Evolutionary conservation across 2,888 invertebrate genomes (phyloP), one percentile per base, ranked within the genome.

Genomic region (Melanostoma mellinum): DNA sequence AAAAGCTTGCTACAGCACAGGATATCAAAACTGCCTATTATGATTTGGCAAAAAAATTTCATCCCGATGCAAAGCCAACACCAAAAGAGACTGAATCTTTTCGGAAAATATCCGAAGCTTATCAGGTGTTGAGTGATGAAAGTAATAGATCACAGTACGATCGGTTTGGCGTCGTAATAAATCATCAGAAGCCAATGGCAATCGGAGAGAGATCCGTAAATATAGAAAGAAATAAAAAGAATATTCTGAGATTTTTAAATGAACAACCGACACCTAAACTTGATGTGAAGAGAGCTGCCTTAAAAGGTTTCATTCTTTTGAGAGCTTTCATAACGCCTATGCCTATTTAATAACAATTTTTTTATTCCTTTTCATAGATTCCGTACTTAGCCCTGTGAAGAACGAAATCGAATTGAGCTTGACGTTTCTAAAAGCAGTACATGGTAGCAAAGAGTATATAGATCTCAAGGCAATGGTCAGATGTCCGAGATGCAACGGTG

Each of bases 51-150:
- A 91, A 91, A 74, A 90, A 89, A 38, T 90, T 88, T 84, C 90
- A 91, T 80, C 91, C 91, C 0, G 90, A 91, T 77, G 88, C 88
- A 0, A 85, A 86, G 6, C 88, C 87, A 3, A 87, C 88, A 0
- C 85, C 87, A 38, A 86, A 87, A 48, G 87, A 89, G 38, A 81
- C 89, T 3, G 88, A 89, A 35, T 88, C 88, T 46, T 91, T 91
- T 84, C 98, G 99, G 91, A 97, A 98, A 91, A 97, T 99, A 4
- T 98, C 98, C 0, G 99, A 99, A 92, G 99, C 99, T 0, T 99
- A 99, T 91, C 98, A 99, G 93, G 97, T 99, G 36, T 85, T 91
- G 5, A 90, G 90, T 5, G 99, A 99, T 92, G 97, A 97, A 32
- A 93, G 92, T 0, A 98, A 98, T 91, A 94, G 98, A 75, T 94